Percentiles rank a stretch among this genome's conserved stretches.
phyloP scores from a whole-genome alignment of 2,113 vertebrate species.

The Macquaria ambigua region DNA sequence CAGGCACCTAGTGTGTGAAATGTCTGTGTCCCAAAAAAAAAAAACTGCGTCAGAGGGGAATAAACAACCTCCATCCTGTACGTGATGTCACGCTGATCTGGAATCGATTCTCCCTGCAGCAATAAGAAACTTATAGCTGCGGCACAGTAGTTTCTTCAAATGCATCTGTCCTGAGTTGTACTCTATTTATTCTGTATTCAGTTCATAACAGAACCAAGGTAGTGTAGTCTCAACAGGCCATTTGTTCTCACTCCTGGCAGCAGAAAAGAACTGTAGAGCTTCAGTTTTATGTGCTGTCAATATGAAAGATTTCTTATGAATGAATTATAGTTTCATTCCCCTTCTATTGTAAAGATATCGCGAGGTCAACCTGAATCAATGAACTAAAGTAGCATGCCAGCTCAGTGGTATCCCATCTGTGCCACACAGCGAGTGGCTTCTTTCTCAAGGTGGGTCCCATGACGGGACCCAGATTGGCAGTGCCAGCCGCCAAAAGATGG shows the following conservation, averaged over 20 bases:
- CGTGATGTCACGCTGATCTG: constrained; percentile 8
- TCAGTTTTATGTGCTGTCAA: background rate
- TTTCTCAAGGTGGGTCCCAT: constrained; percentile 65
- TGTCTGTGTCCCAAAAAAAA: constrained; percentile 7
- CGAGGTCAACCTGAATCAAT: constrained; percentile 68
- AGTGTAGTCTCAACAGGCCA: background rate
- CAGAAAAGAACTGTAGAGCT: background rate
- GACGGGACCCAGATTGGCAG: constrained; percentile 75
- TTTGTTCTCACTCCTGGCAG: background rate
- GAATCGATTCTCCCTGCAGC: constrained; percentile 39
- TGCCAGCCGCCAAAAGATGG: constrained; percentile 60
- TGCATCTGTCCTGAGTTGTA: background rate
- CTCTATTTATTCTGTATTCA: background rate
- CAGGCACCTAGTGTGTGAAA: constrained; percentile 46
- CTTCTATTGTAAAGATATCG: constrained; percentile 54
- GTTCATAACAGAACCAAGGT: background rate
- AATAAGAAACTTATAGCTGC: constrained; percentile 1
- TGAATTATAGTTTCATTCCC: constrained; percentile 33
- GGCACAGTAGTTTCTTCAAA: constrained; percentile 10
- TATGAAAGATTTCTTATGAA: constrained; percentile 42
- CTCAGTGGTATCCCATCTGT: constrained; percentile 65
- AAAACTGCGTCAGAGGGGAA: constrained; percentile 1
- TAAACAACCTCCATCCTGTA: constrained; percentile 44
- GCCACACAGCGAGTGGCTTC: constrained; percentile 50
- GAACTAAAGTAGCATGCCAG: constrained; percentile 56